A percentile compares a stretch with the other conserved stretches of the same genome.
These are phyloP conservation scores for Morinoia aosen DNA, from an alignment of 2,888 invertebrate species.

Conservation along the genomic window DNA sequence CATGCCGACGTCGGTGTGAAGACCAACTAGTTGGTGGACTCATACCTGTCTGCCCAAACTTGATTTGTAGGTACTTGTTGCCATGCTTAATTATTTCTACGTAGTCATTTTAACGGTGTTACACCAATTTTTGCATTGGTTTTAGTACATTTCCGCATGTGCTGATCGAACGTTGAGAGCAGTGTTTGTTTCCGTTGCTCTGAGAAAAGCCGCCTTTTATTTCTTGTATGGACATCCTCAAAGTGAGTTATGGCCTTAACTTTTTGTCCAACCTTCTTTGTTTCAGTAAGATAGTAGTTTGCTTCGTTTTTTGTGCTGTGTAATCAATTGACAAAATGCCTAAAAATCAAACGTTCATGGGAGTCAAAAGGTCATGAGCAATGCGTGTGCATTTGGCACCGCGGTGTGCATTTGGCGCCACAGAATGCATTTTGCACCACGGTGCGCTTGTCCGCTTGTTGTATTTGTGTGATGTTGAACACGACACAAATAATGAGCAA, in stretches of 20 bases:
- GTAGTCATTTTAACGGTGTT: not conserved
- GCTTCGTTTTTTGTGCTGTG: not conserved
- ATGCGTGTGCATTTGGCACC: not conserved
- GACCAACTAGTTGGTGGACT: not conserved
- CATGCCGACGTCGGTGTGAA: not conserved
- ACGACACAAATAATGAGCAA: not conserved
- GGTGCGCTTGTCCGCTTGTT: not conserved
- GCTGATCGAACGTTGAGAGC: not conserved
- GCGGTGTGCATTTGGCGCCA: not conserved
- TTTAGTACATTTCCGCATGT: not conserved
- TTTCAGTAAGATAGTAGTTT: not conserved
- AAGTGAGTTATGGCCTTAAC: not conserved
- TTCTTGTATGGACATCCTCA: not conserved
- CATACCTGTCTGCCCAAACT: not conserved
- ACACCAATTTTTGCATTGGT: not conserved
- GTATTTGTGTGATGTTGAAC: not conserved
- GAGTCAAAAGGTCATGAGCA: not conserved
- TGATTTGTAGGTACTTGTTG: not conserved
- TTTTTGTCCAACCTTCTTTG: not conserved
- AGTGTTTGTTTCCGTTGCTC: conserved; percentile 13
- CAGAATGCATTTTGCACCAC: too few species aligned
- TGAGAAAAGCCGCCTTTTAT: conserved; percentile 31
- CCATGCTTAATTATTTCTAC: not conserved
- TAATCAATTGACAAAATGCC: not conserved
- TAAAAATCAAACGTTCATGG: not conserved